Evolutionary conservation across 2,888 invertebrate species (phyloP).

Genomic region (Actias luna): DNA sequence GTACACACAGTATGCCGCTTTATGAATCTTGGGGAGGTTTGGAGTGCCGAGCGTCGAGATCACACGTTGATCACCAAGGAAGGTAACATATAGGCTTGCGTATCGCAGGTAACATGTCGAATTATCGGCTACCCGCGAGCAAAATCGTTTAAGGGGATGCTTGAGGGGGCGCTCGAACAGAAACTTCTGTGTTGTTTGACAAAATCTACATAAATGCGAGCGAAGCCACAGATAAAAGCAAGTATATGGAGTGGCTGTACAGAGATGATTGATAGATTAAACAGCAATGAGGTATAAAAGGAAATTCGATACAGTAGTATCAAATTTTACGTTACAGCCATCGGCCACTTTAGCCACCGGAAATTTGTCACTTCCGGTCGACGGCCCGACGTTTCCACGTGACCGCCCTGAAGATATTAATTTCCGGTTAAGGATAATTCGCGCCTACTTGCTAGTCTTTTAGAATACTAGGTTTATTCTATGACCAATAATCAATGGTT

Average conservation of each 20-base stretch:
- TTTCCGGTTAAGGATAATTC: constrained; percentile 52
- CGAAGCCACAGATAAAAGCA: background rate
- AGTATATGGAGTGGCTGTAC: background rate
- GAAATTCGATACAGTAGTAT: constrained; percentile 24
- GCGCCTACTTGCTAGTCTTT: constrained; percentile 38
- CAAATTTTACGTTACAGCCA: constrained; percentile 43
- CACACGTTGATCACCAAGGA: too few relatives aligned
- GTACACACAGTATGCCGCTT: too few relatives aligned
- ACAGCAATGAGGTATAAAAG: background rate
- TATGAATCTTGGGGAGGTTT: too few relatives aligned
- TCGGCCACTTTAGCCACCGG: constrained; percentile 47
- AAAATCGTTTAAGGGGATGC: too few relatives aligned
- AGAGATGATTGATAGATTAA: constrained; percentile 4
- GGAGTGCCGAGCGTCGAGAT: too few relatives aligned
- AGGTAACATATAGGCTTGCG: too few relatives aligned
- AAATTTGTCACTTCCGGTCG: constrained; percentile 57
- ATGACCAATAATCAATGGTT: background rate
- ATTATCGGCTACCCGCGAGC: too few relatives aligned
- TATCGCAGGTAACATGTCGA: too few relatives aligned
- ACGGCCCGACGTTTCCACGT: constrained; percentile 40
- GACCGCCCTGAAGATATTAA: constrained; percentile 57
- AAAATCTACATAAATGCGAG: background rate
- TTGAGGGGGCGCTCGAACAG: too few relatives aligned
- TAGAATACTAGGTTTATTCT: constrained; percentile 23
- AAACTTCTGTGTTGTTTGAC: too few relatives aligned